A percentile compares a stretch with the other conserved stretches of the same genome.
phyloP scores from a whole-genome alignment of 2,113 vertebrate genomes.

The Ramphastos sulfuratus region DNA sequence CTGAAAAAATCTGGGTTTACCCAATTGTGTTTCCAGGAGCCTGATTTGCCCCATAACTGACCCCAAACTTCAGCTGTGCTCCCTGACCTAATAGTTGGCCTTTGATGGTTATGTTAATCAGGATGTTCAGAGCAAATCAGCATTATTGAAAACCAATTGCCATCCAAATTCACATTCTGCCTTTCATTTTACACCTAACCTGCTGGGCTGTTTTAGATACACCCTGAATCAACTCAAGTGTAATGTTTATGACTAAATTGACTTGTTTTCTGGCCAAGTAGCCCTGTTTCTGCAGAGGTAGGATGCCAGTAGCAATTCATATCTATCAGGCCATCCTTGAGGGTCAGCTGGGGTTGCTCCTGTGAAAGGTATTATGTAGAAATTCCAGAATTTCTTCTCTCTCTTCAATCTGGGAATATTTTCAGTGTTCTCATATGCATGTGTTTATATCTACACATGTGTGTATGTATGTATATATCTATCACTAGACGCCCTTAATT shows the following conservation, averaged over 20 bases:
- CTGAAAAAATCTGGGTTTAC: background rate
- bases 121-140: background rate
- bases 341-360: background rate
- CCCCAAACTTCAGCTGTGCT: background rate
- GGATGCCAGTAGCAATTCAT: background rate
- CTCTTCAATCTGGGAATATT: background rate
- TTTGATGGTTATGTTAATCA: constrained; percentile 13
- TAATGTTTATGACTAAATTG: background rate
- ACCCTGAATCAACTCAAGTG: background rate
- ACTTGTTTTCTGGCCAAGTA: constrained; percentile 24
- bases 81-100: constrained; percentile 24
- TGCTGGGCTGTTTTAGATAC: constrained; percentile 49
- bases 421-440: background rate
- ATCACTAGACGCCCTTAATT: background rate
- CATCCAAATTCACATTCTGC: constrained; percentile 2
- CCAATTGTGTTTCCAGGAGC: background rate
- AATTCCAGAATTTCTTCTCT: background rate
- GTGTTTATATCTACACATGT: background rate
- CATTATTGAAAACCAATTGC: constrained; percentile 28
- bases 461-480: background rate
- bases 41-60: background rate
- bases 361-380: background rate
- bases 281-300: background rate
- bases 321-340: background rate
- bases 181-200: constrained; percentile 42